Conservation (phyloP, 1,140 invertebrate genomes). For the Zaprionus vittiger region DNA sequence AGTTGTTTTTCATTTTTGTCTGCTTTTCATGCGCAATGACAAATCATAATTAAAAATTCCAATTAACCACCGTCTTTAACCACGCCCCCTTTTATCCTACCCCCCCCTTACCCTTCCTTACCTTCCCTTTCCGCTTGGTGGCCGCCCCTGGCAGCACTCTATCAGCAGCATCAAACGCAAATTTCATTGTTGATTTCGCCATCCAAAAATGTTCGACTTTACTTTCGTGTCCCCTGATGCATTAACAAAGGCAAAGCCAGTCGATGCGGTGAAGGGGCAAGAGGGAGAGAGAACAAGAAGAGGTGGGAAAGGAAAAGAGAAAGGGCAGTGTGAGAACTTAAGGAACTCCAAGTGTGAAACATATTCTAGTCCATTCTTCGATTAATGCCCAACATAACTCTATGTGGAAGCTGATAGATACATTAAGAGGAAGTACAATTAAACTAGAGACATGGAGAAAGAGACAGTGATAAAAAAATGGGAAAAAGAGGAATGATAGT, state of each 20-base stretch:
- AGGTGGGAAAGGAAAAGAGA: not conserved
- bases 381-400: not conserved
- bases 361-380: not conserved
- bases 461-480: too few relatives aligned
- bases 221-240: constrained; percentile 8
- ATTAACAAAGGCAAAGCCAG: not conserved
- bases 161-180: constrained; percentile 36
- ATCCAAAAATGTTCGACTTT: constrained; percentile 1
- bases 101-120: not conserved
- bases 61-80: constrained; percentile 69
- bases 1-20: constrained; percentile 18
- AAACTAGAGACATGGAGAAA: too few relatives aligned
- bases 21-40: constrained; percentile 51
- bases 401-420: too few relatives aligned
- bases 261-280: not conserved
- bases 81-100: not conserved
- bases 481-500: too few relatives aligned
- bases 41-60: constrained; percentile 80
- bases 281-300: not conserved
- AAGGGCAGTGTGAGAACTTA: not conserved
- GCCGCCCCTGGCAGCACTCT: not conserved
- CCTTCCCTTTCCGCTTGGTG: not conserved
- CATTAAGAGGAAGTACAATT: too few relatives aligned
- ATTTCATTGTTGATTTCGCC: constrained; percentile 37
- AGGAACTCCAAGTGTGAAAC: not conserved